Percentiles rank a stretch among this genome's conserved stretches.
Evolutionary conservation across 1,140 invertebrate genomes (phyloP).

Genomic region (Drosophila guanche): DNA sequence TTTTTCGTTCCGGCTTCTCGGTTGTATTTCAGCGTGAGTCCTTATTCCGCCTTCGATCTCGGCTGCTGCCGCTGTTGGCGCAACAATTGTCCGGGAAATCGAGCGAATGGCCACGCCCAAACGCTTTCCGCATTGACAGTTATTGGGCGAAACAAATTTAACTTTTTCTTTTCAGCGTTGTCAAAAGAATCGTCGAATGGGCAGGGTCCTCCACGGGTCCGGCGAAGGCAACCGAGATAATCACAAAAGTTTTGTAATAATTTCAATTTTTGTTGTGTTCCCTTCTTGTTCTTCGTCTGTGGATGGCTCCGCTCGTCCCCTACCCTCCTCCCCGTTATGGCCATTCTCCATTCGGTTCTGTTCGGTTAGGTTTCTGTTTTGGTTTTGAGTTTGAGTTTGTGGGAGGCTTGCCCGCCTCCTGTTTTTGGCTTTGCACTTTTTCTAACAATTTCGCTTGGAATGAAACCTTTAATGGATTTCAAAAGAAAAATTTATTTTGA

Average conservation of each 20-base stretch:
- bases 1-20: slow-evolving; percentile 2
- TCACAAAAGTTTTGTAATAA: slow-evolving; percentile 73
- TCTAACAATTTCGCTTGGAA: slow-evolving; percentile 65
- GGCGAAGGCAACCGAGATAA: slow-evolving; percentile 54
- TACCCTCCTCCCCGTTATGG: not conserved
- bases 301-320: not conserved
- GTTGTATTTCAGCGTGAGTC: not conserved
- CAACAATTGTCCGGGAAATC: slow-evolving; percentile 59
- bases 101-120: slow-evolving; percentile 54
- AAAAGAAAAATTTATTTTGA: slow-evolving; percentile 75
- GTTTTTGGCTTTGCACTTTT: slow-evolving; percentile 62
- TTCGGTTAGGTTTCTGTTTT: slow-evolving; percentile 4
- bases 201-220: slow-evolving; percentile 12
- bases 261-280: slow-evolving; percentile 63
- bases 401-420: too few relatives aligned
- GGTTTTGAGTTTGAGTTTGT: slow-evolving; percentile 22
- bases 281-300: slow-evolving; percentile 37
- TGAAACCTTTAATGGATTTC: slow-evolving; percentile 74
- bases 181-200: slow-evolving; percentile 26
- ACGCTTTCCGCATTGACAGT: slow-evolving; percentile 60
- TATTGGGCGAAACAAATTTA: slow-evolving; percentile 59
- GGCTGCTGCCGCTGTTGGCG: slow-evolving; percentile 22
- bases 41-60: not conserved
- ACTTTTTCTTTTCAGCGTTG: slow-evolving; percentile 28
- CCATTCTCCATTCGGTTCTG: slow-evolving; percentile 8